Evolutionary conservation across 2,797 vertebrate species (phyloP).

Genomic region (Ptychobarbus kaznakovi): DNA sequence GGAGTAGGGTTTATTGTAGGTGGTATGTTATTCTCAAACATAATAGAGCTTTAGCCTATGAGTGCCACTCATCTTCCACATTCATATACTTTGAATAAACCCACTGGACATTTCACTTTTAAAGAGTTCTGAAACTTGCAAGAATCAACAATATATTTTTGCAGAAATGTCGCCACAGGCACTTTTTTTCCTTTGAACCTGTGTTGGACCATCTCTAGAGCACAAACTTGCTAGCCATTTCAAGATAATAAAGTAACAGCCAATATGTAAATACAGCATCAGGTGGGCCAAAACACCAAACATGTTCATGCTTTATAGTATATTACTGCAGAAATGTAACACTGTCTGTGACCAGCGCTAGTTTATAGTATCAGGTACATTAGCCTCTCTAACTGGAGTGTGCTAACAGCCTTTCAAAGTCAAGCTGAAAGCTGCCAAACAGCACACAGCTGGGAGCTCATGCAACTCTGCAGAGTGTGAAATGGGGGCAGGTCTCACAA

Average conservation of each 20-base stretch:
- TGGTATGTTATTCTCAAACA: not conserved
- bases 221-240: not conserved
- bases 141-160: not conserved
- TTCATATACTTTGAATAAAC: not conserved
- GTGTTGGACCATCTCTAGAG: not conserved
- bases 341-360: not conserved
- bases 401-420: slow-evolving; percentile 3
- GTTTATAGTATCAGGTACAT: not conserved
- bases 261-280: not conserved
- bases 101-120: not conserved
- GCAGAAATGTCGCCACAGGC: not conserved
- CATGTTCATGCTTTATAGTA: not conserved
- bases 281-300: not conserved
- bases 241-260: not conserved
- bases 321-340: not conserved
- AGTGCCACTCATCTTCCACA: not conserved
- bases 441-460: slow-evolving; percentile 38
- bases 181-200: not conserved
- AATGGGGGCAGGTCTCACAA: slow-evolving; percentile 42
- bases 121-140: not conserved
- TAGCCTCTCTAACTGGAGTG: not conserved
- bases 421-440: slow-evolving; percentile 14
- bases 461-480: slow-evolving; percentile 20
- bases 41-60: not conserved
- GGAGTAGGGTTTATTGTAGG: not conserved